Conservation (phyloP, 2,797 vertebrate species). For the Fistularia commersonii region DNA sequence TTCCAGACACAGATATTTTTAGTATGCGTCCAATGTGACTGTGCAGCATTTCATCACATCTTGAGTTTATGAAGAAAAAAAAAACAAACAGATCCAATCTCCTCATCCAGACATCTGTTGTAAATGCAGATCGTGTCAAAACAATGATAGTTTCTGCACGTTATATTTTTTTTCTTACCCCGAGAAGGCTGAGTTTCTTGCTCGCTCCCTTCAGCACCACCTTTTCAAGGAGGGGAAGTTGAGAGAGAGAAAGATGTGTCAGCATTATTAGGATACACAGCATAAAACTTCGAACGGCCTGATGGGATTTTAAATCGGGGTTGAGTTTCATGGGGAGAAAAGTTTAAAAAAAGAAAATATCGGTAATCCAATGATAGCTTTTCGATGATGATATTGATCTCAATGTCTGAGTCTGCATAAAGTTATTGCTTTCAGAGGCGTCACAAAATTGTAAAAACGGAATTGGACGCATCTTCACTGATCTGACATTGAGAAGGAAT, state of each 20-base stretch:
- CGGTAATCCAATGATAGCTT: no score
- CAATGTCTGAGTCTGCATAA: no score
- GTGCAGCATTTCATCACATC: slow-evolving; percentile 31
- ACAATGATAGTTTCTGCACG: no score
- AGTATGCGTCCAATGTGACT: slow-evolving; percentile 21
- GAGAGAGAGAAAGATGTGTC: slow-evolving; percentile 20
- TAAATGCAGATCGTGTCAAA: not conserved
- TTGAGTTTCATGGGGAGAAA: no score
- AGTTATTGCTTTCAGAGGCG: no score
- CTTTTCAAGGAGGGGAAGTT: slow-evolving; percentile 37
- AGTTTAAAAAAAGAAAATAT: no score
- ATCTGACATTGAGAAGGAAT: no score
- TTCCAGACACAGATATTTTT: slow-evolving; percentile 19
- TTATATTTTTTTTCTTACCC: no score
- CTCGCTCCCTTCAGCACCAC: slow-evolving; percentile 82
- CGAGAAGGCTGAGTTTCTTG: slow-evolving; percentile 81
- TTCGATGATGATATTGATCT: no score
- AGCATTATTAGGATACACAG: slow-evolving; percentile 13
- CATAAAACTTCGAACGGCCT: not conserved
- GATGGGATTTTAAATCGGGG: no score
- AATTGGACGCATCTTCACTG: no score
- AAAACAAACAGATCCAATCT: slow-evolving; percentile 10
- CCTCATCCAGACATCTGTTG: not conserved
- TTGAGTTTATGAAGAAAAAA: not conserved
- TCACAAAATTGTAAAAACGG: no score